Evolutionary conservation across 2,113 vertebrate genomes (phyloP).

Genomic region (Brachyistius frenatus): DNA sequence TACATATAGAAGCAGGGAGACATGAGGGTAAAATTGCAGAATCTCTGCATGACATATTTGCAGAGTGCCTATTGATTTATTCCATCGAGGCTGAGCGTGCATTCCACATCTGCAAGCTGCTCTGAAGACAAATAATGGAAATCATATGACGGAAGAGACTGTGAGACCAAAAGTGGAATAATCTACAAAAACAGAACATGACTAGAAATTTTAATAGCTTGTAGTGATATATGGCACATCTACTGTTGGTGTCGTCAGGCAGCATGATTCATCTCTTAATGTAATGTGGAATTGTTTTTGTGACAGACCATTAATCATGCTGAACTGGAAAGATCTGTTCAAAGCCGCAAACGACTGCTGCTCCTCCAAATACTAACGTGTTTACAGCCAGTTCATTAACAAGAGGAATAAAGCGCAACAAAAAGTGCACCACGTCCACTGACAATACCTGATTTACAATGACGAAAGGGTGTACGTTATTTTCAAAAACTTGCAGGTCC

Average conservation of each 20-base stretch:
- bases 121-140: slow-evolving; percentile 88
- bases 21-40: slow-evolving; percentile 81
- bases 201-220: slow-evolving; percentile 3
- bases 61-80: slow-evolving; percentile 83
- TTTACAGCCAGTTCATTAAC: background rate
- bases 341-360: background rate
- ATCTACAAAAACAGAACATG: slow-evolving; percentile 41
- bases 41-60: slow-evolving; percentile 77
- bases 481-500: too few relatives aligned
- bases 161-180: slow-evolving; percentile 38
- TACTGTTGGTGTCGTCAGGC: background rate
- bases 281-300: background rate
- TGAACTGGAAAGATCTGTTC: slow-evolving; percentile 9
- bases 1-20: slow-evolving; percentile 52
- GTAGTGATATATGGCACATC: background rate
- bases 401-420: background rate
- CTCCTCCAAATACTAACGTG: background rate
- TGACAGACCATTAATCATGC: slow-evolving; percentile 8
- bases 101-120: slow-evolving; percentile 87
- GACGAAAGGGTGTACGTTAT: background rate
- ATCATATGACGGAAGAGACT: slow-evolving; percentile 81
- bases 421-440: background rate
- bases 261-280: background rate
- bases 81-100: slow-evolving; percentile 84
- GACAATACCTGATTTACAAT: background rate